phyloP scores from a whole-genome alignment of 2,888 invertebrate genomes.

The Poecilus cupreus region DNA sequence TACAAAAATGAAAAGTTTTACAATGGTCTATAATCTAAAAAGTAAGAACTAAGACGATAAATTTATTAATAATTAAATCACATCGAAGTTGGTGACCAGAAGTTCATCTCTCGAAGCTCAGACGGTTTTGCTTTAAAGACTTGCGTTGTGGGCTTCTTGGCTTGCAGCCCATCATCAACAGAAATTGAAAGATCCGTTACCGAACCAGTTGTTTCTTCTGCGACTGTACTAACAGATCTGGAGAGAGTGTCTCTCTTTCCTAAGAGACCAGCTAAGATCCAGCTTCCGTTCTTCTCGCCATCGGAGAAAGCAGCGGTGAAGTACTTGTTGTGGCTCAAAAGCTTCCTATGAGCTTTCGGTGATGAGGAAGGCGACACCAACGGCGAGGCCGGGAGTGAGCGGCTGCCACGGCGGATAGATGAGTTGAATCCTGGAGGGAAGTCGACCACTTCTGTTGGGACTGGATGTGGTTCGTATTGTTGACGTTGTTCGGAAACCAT shows the following conservation, averaged over 20 bases:
- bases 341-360: slow-evolving; percentile 75
- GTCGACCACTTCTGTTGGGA: slow-evolving; percentile 60
- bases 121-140: slow-evolving; percentile 79
- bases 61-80: slow-evolving; percentile 69
- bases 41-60: neutral
- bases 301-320: slow-evolving; percentile 75
- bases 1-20: neutral
- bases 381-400: slow-evolving; percentile 83
- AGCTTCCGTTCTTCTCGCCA: slow-evolving; percentile 74
- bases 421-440: slow-evolving; percentile 68
- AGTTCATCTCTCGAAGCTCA: slow-evolving; percentile 87
- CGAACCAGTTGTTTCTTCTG: slow-evolving; percentile 77
- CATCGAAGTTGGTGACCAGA: slow-evolving; percentile 91
- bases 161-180: slow-evolving; percentile 59
- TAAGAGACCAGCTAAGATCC: slow-evolving; percentile 80
- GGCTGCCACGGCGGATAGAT: slow-evolving; percentile 78
- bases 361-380: slow-evolving; percentile 78
- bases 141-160: slow-evolving; percentile 64
- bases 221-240: slow-evolving; percentile 76
- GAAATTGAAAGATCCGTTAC: slow-evolving; percentile 75
- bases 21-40: neutral
- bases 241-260: slow-evolving; percentile 79
- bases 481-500: slow-evolving; percentile 75
- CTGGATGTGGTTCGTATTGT: slow-evolving; percentile 62
- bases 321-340: slow-evolving; percentile 75